Conservation (phyloP, 2,797 vertebrate genomes). For the Sarcoramphus papa region DNA sequence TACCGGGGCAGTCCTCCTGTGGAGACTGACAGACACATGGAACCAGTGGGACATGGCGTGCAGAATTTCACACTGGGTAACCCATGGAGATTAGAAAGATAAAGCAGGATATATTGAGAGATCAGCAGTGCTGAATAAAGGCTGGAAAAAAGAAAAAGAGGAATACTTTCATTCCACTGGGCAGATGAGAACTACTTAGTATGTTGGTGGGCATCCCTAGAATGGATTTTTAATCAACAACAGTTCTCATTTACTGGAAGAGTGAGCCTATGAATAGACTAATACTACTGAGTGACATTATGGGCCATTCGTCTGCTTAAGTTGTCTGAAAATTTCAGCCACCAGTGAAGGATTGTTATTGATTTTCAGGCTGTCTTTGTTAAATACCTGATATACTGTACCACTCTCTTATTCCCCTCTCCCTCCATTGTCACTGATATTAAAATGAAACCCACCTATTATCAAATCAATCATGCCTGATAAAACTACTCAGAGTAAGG, state of each 20-base stretch:
- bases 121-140: neutral
- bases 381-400: slow-evolving; percentile 72
- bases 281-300: slow-evolving; percentile 59
- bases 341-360: slow-evolving; percentile 70
- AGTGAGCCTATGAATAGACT: slow-evolving; percentile 57
- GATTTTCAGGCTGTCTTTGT: slow-evolving; percentile 72
- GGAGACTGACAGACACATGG: too few relatives aligned
- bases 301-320: slow-evolving; percentile 62
- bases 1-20: neutral
- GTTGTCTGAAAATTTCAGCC: slow-evolving; percentile 70
- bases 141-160: neutral
- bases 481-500: slow-evolving; percentile 38
- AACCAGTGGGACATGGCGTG: neutral
- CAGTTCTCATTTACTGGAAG: slow-evolving; percentile 63
- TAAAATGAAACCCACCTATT: slow-evolving; percentile 71
- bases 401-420: slow-evolving; percentile 52
- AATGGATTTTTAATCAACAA: slow-evolving; percentile 74
- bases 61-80: neutral
- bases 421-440: slow-evolving; percentile 60
- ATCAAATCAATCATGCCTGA: slow-evolving; percentile 65
- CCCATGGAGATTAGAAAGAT: neutral
- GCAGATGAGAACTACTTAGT: slow-evolving; percentile 49
- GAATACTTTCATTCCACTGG: neutral
- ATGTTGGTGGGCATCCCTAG: slow-evolving; percentile 22
- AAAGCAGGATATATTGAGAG: neutral